These are phyloP conservation scores for Brachionus calyciflorus DNA, from an alignment of 1,140 invertebrate genomes.

Conservation along the genomic window DNA sequence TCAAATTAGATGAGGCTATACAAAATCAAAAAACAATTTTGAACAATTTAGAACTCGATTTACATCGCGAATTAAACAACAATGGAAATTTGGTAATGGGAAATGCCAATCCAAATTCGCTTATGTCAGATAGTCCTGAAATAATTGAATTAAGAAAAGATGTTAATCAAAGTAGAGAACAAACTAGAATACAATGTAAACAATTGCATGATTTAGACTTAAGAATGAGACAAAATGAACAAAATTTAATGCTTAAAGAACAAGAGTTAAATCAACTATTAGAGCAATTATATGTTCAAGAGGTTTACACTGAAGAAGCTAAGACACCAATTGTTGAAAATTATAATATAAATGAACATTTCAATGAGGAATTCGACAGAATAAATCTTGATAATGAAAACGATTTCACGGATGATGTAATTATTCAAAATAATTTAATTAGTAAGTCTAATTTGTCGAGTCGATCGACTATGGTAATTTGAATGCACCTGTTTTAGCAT, in stretches of 20 bases:
- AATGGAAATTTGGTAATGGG: not conserved
- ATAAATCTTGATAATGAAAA: not conserved
- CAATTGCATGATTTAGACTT: constrained; percentile 45
- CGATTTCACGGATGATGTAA: not conserved
- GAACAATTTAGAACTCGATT: constrained; percentile 1
- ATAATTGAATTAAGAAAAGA: not conserved
- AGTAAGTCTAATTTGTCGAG: not conserved
- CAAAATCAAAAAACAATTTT: constrained; percentile 34
- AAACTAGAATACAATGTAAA: constrained; percentile 42
- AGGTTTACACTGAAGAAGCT: constrained; percentile 23
- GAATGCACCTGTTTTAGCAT: constrained; percentile 11
- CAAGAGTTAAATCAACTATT: constrained; percentile 29
- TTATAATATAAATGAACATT: not conserved
- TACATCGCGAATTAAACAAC: constrained; percentile 28
- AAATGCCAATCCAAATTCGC: not conserved
- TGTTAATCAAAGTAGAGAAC: constrained; percentile 25
- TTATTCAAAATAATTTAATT: not conserved
- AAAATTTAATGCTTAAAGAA: constrained; percentile 45
- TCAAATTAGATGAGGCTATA: constrained; percentile 41
- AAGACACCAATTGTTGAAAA: too few relatives aligned
- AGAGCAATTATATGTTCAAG: constrained; percentile 33
- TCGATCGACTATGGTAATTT: not conserved
- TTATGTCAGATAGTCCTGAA: not conserved
- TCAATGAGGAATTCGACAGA: not conserved
- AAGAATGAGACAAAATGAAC: constrained; percentile 41